Percentiles rank a stretch among this genome's conserved stretches.
Evolutionary conservation across 2,113 vertebrate species (phyloP).

Genomic region (Genyomyrus donnyi): DNA sequence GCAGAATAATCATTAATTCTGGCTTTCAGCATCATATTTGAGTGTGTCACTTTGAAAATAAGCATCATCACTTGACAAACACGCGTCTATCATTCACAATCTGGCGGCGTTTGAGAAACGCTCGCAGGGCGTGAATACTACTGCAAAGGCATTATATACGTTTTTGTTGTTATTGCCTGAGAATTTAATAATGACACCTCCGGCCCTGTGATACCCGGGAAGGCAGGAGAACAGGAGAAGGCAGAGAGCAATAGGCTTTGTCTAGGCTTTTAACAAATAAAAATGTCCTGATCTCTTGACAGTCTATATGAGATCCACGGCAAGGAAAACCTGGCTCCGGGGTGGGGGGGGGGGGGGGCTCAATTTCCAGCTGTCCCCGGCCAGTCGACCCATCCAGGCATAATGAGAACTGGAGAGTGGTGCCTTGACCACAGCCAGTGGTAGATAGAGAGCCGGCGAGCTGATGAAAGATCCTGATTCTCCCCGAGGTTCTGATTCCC

Average conservation of each 20-base stretch:
- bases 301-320: not conserved
- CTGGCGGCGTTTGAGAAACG: not conserved
- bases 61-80: not conserved
- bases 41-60: not conserved
- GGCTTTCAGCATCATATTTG: not conserved
- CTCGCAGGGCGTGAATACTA: not conserved
- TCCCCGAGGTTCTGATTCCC: conserved; percentile 1
- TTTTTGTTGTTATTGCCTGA: not conserved
- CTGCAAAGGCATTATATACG: not conserved
- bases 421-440: not conserved
- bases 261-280: not conserved
- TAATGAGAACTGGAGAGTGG: conserved; percentile 12
- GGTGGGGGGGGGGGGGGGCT: not conserved
- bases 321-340: not conserved
- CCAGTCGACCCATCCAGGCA: not conserved
- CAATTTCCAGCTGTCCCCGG: not conserved
- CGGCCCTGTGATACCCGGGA: not conserved
- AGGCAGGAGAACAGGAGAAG: not conserved
- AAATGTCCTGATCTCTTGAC: not conserved
- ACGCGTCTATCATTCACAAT: not conserved
- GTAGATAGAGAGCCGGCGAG: not conserved
- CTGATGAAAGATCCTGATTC: conserved; percentile 19
- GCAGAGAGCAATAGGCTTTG: not conserved
- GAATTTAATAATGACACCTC: not conserved
- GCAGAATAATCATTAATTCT: not conserved